Evolutionary conservation across 53 echinoderm and acorn worm genomes (phyloP).

Genomic region (Zoroaster sp.): DNA sequence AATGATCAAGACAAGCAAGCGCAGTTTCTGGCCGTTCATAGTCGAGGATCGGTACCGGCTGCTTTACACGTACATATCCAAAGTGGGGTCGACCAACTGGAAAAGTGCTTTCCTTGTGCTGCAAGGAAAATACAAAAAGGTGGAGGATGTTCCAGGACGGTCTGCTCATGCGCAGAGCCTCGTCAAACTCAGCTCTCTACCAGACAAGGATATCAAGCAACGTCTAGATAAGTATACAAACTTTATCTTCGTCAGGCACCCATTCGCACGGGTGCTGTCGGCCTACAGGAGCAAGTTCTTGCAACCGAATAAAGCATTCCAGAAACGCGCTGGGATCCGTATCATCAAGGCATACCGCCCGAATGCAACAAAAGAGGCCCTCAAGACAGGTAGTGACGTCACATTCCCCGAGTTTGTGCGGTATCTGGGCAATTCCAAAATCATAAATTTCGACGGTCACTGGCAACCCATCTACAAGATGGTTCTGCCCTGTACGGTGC

Average conservation of each 20-base stretch:
- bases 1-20: constrained; percentile 49
- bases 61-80: constrained; percentile 74
- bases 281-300: constrained; percentile 77
- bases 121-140: constrained; percentile 69
- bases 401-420: constrained; percentile 76
- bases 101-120: constrained; percentile 80
- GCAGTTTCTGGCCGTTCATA: constrained; percentile 76
- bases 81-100: constrained; percentile 85
- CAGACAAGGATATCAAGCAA: constrained; percentile 53
- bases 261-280: constrained; percentile 75
- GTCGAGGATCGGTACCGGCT: constrained; percentile 68
- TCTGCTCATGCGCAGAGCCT: constrained; percentile 72
- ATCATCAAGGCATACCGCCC: constrained; percentile 58
- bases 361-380: constrained; percentile 60
- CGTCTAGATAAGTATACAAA: constrained; percentile 71
- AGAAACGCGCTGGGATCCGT: constrained; percentile 29
- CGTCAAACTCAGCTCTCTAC: constrained; percentile 45
- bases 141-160: constrained; percentile 69
- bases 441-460: constrained; percentile 67
- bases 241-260: constrained; percentile 84
- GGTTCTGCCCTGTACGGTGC: constrained; percentile 69
- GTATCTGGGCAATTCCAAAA: constrained; percentile 48
- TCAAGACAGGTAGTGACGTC: constrained; percentile 57
- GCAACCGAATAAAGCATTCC: constrained; percentile 39
- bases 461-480: constrained; percentile 78